Conservation (phyloP, 1,140 invertebrate genomes). For the Mylabris phalerata region DNA sequence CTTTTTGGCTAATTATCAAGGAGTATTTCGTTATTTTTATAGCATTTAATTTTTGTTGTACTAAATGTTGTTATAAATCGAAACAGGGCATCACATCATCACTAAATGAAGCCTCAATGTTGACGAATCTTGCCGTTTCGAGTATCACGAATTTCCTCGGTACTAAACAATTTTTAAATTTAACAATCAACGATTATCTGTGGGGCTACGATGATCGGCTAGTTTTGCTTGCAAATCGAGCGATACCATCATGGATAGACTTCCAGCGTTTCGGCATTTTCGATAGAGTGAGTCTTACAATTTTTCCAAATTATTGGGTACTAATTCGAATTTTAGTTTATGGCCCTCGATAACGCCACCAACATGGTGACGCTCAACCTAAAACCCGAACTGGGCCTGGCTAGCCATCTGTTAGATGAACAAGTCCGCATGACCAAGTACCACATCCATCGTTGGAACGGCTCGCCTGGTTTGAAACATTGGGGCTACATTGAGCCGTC, state of each 20-base stretch:
- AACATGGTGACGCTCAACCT: slow-evolving; percentile 32
- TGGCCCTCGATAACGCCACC: slow-evolving; percentile 32
- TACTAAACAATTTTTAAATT: slow-evolving; percentile 60
- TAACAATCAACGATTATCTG: slow-evolving; percentile 66
- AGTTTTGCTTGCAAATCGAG: slow-evolving; percentile 57
- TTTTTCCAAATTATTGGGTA: not conserved
- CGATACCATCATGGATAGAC: slow-evolving; percentile 65
- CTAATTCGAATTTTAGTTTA: slow-evolving; percentile 26
- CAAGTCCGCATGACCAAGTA: slow-evolving; percentile 44
- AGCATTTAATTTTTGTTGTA: too few species aligned
- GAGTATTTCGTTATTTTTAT: too few species aligned
- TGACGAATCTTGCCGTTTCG: slow-evolving; percentile 56
- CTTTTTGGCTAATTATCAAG: too few species aligned
- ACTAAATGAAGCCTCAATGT: slow-evolving; percentile 49
- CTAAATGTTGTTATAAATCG: too few species aligned
- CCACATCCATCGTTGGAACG: slow-evolving; percentile 50
- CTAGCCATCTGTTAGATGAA: slow-evolving; percentile 36
- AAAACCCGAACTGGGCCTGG: slow-evolving; percentile 31
- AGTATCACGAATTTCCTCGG: slow-evolving; percentile 54
- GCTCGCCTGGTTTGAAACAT: slow-evolving; percentile 49
- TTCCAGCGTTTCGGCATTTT: slow-evolving; percentile 73
- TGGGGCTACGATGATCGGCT: slow-evolving; percentile 82
- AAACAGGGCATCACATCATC: slow-evolving; percentile 56
- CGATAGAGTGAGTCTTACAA: slow-evolving; percentile 60
- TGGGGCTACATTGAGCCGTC: slow-evolving; percentile 50